These are phyloP conservation scores for Cliona cf. orientalis DNA, from an alignment of 37 sponge, comb jelly and placozoan species.

Conservation along the genomic window DNA sequence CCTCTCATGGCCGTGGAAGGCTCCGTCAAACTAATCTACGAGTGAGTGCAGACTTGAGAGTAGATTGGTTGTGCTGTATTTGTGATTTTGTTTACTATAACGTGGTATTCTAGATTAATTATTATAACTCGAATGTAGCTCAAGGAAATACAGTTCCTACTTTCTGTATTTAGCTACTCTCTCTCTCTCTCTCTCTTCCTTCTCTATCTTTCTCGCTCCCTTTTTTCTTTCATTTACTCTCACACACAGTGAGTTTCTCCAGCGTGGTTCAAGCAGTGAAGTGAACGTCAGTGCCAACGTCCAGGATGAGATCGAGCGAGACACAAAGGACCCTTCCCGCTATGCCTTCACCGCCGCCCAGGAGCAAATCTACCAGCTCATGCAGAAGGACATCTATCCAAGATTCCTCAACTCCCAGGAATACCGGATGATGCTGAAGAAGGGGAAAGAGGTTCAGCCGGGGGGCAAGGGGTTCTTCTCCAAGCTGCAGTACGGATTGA, in stretches of 20 bases:
- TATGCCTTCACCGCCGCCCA: conserved; percentile 76
- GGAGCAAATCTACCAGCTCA: conserved; percentile 82
- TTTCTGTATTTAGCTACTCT: too few species aligned
- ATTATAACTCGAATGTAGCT: too few species aligned
- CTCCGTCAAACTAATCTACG: conserved; percentile 67
- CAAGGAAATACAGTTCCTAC: too few species aligned
- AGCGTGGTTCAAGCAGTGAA: conserved; percentile 50
- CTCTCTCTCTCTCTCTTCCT: too few species aligned
- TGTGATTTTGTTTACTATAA: conserved; percentile 8
- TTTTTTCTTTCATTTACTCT: background rate
- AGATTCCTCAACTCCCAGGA: conserved; percentile 73
- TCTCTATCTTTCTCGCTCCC: too few species aligned
- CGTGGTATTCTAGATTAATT: too few species aligned
- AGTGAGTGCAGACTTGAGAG: conserved; percentile 31
- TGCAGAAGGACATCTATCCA: conserved; percentile 93
- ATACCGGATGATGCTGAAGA: conserved; percentile 40
- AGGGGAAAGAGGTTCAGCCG: background rate
- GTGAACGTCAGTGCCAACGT: conserved; percentile 82
- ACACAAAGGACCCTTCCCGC: conserved; percentile 37
- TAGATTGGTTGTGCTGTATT: background rate
- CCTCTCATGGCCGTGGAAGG: conserved; percentile 46
- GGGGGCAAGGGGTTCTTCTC: conserved; percentile 46
- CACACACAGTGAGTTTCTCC: conserved; percentile 62
- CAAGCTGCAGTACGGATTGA: background rate
- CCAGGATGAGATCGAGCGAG: conserved; percentile 36